phyloP scores from a whole-genome alignment of 2,888 invertebrate species.

The Creontiades dilutus region DNA sequence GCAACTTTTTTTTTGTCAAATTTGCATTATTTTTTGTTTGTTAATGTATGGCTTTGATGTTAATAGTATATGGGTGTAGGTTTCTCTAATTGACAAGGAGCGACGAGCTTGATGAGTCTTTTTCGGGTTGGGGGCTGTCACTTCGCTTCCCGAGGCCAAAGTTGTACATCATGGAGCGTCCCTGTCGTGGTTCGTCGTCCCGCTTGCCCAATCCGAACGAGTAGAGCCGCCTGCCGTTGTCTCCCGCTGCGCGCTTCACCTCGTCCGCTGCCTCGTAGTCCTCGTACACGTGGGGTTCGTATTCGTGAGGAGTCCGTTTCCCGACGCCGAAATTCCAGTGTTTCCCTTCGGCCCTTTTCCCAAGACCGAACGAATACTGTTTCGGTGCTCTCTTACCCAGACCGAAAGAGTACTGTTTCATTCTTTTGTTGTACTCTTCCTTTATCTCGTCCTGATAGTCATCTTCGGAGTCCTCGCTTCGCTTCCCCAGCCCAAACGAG shows the following conservation, averaged over 20 bases:
- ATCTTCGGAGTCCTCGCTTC: slow-evolving; percentile 82
- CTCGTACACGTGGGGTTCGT: slow-evolving; percentile 82
- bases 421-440: slow-evolving; percentile 74
- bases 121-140: slow-evolving; percentile 57
- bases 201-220: slow-evolving; percentile 83
- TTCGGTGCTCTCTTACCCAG: slow-evolving; percentile 80
- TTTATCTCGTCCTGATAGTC: slow-evolving; percentile 81
- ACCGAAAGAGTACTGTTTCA: slow-evolving; percentile 81
- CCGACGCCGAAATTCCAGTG: slow-evolving; percentile 75
- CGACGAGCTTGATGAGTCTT: slow-evolving; percentile 58
- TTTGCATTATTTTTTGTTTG: slow-evolving; percentile 37
- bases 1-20: slow-evolving; percentile 52
- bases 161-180: slow-evolving; percentile 78
- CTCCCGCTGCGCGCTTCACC: slow-evolving; percentile 78
- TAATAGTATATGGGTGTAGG: too few relatives aligned
- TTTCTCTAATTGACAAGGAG: slow-evolving; percentile 66
- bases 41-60: slow-evolving; percentile 4
- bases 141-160: slow-evolving; percentile 82
- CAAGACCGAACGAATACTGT: slow-evolving; percentile 77
- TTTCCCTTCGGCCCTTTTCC: slow-evolving; percentile 74
- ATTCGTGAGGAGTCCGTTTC: slow-evolving; percentile 77
- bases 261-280: slow-evolving; percentile 78
- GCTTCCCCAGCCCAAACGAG: slow-evolving; percentile 82
- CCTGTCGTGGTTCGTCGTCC: slow-evolving; percentile 77
- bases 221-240: slow-evolving; percentile 72